Evolutionary conservation across 2,797 vertebrate genomes (phyloP).

Genomic region (Pagetopsis macropterus): DNA sequence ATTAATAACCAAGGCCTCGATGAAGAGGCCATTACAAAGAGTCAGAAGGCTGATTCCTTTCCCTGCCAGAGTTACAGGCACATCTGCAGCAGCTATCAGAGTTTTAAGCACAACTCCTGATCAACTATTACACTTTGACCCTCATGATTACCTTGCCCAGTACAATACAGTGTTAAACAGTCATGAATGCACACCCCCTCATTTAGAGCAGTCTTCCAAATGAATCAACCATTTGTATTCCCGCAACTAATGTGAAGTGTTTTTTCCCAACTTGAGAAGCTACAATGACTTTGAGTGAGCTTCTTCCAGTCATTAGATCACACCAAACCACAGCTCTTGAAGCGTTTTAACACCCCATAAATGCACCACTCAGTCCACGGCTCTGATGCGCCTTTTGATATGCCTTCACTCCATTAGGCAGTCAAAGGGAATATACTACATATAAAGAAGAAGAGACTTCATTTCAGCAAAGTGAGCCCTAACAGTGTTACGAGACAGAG

Average conservation of each 20-base stretch:
- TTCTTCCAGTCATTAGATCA: conserved; percentile 74
- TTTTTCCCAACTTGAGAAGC: conserved; percentile 70
- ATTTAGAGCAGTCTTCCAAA: conserved; percentile 56
- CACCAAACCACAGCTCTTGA: conserved; percentile 67
- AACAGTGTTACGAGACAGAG: conserved; percentile 12
- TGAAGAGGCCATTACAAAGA: conserved; percentile 70
- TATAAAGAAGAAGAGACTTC: conserved; percentile 63
- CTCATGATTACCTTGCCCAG: conserved; percentile 43
- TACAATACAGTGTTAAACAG: conserved; percentile 27
- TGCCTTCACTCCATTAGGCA: conserved; percentile 70
- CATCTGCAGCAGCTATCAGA: conserved; percentile 44
- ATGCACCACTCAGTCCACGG: conserved; percentile 68
- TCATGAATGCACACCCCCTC: conserved; percentile 19
- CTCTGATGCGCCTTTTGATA: conserved; percentile 78
- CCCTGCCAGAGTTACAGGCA: conserved; percentile 52
- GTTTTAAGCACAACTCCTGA: conserved; percentile 56
- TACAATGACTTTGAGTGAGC: conserved; percentile 64
- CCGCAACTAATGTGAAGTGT: conserved; percentile 70
- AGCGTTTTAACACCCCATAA: conserved; percentile 71
- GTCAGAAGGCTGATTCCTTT: conserved; percentile 56
- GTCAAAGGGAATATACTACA: conserved; percentile 71
- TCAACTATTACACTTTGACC: conserved; percentile 50
- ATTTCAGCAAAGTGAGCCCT: conserved; percentile 59
- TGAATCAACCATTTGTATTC: conserved; percentile 66
- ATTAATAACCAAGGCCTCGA: conserved; percentile 67